These are phyloP conservation scores for Drosophila testacea DNA, from an alignment of 2,888 invertebrate genomes.

Conservation along the genomic window DNA sequence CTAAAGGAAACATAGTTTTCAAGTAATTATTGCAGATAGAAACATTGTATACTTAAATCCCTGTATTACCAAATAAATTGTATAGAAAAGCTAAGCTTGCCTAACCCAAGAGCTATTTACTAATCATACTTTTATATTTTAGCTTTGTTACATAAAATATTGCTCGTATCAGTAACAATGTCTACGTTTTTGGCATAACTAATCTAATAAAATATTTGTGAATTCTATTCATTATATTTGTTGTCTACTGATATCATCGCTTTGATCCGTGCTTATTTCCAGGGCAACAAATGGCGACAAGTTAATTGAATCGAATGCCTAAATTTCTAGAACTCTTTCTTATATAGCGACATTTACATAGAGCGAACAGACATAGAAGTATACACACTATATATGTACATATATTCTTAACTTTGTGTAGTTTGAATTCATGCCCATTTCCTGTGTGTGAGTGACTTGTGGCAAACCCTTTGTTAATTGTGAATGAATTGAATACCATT, in stretches of 20 bases:
- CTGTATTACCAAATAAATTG: no score
- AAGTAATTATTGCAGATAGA: no score
- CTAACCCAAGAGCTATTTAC: background rate
- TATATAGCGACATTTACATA: slow-evolving; percentile 30
- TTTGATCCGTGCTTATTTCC: slow-evolving; percentile 15
- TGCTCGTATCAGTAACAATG: background rate
- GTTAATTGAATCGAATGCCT: slow-evolving; percentile 50
- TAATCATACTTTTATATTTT: background rate
- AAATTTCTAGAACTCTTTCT: slow-evolving; percentile 19
- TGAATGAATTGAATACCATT: slow-evolving; percentile 57
- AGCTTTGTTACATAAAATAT: no score
- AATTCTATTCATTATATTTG: slow-evolving; percentile 14
- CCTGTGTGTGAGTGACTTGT: slow-evolving; percentile 47
- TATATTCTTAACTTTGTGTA: slow-evolving; percentile 1
- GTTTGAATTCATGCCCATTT: slow-evolving; percentile 43
- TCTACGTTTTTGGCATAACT: slow-evolving; percentile 5
- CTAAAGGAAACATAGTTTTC: no score
- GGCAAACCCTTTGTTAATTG: slow-evolving; percentile 54
- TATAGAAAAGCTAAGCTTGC: background rate
- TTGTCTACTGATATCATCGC: slow-evolving; percentile 51
- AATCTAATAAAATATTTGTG: slow-evolving; percentile 14
- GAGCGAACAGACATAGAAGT: background rate
- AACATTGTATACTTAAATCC: no score
- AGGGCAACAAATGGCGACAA: slow-evolving; percentile 10
- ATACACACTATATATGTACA: background rate